Percentiles rank a stretch among this genome's conserved stretches.
Evolutionary conservation across 2,888 invertebrate species (phyloP).

Genomic region (Lycophotia porphyrea): DNA sequence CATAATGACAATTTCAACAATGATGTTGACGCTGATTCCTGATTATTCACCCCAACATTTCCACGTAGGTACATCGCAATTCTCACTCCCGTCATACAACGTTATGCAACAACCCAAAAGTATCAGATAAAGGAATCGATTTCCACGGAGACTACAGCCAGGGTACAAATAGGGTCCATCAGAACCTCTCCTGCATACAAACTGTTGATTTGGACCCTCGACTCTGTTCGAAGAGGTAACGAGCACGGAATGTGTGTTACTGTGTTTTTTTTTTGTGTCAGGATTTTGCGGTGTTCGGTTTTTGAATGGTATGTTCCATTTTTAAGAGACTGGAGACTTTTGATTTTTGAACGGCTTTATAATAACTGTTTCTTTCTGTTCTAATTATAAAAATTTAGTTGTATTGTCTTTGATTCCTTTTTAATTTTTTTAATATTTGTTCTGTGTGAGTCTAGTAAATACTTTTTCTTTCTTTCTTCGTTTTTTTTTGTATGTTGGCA

Average conservation of each 20-base stretch:
- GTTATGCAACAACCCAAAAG: conserved; percentile 60
- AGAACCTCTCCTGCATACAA: conserved; percentile 72
- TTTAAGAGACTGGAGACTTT: background rate
- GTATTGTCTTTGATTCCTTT: background rate
- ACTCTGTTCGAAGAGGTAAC: conserved; percentile 64
- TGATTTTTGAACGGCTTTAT: background rate
- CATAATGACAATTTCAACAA: background rate
- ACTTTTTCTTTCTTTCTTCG: background rate
- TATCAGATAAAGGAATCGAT: conserved; percentile 71
- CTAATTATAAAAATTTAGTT: background rate
- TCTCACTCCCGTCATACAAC: conserved; percentile 45
- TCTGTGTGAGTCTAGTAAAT: background rate
- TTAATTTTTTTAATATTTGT: background rate
- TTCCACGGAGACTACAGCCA: conserved; percentile 65
- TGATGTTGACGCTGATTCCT: background rate
- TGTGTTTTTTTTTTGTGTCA: conserved; percentile 31
- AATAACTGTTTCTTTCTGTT: background rate
- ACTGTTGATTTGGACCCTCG: conserved; percentile 70
- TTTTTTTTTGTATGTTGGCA: no score
- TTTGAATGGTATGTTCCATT: background rate
- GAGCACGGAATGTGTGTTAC: conserved; percentile 60
- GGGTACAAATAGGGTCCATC: conserved; percentile 74
- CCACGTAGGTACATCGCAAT: conserved; percentile 31
- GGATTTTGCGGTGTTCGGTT: conserved; percentile 20
- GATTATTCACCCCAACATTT: background rate